These are phyloP conservation scores for Acridotheres tristis DNA, from an alignment of 2,797 vertebrate species.

Conservation along the genomic window DNA sequence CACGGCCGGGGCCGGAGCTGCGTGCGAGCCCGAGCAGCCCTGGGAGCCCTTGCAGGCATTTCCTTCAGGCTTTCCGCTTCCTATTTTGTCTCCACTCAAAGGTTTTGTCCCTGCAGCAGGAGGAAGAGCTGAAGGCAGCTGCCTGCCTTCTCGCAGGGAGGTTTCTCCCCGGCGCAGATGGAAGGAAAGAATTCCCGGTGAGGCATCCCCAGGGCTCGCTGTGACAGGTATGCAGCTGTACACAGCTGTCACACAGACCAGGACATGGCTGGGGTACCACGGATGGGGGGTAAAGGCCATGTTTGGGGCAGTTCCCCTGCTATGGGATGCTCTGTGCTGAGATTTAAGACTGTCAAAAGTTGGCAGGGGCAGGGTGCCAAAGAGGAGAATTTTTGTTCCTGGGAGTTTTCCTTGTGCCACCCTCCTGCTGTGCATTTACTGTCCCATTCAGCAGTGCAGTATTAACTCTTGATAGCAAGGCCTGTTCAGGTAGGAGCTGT, in stretches of 20 bases:
- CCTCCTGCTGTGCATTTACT: not conserved
- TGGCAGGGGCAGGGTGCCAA: not conserved
- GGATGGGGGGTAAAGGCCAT: accelerated
- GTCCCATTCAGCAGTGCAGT: not conserved
- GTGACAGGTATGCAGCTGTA: not conserved
- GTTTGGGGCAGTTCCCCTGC: not conserved
- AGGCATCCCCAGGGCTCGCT: accelerated
- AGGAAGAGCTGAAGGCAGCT: not conserved
- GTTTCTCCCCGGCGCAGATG: not conserved
- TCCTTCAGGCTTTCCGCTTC: not conserved
- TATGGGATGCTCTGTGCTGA: not conserved
- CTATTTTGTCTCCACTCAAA: not conserved
- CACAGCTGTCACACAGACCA: accelerated
- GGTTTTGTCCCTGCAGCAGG: not conserved
- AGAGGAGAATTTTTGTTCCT: not conserved
- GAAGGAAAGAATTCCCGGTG: not conserved
- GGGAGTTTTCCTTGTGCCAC: not conserved
- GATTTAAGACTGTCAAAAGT: not conserved
- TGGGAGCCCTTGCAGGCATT: not conserved
- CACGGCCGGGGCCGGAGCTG: not conserved
- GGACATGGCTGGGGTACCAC: accelerated
- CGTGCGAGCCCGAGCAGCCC: not conserved
- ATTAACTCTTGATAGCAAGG: not conserved
- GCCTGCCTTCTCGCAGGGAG: not conserved
- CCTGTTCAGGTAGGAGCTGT: not conserved